Percentiles rank a stretch among this genome's conserved stretches.
Evolutionary conservation across 2,797 vertebrate genomes (phyloP).

Genomic region (Chaenodraco wilsoni): DNA sequence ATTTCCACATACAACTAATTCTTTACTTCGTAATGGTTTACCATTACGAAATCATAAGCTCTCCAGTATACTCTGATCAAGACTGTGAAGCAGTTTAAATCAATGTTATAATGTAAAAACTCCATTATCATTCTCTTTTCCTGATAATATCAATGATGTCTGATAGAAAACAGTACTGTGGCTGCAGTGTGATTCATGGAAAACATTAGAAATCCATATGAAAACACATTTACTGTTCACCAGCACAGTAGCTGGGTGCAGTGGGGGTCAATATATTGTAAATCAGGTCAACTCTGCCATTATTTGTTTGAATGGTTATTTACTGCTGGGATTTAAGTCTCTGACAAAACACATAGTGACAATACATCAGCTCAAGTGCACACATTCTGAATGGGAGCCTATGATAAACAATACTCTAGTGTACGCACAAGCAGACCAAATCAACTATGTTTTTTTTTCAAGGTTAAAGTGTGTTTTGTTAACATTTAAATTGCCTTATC

Average conservation of each 20-base stretch:
- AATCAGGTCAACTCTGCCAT: neutral
- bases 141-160: neutral
- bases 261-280: slow-evolving; percentile 8
- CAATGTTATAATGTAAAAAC: neutral
- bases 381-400: neutral
- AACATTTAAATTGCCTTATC: neutral
- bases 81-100: neutral
- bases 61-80: slow-evolving; percentile 1
- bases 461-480: neutral
- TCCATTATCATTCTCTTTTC: neutral
- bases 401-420: neutral
- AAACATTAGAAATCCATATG: slow-evolving; percentile 41
- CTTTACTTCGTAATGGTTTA: neutral
- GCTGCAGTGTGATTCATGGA: slow-evolving; percentile 8
- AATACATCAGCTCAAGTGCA: neutral
- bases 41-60: neutral
- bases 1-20: slow-evolving; percentile 22
- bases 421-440: neutral
- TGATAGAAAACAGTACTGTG: neutral
- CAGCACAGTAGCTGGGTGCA: neutral
- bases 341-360: neutral
- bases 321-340: neutral
- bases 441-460: too few species aligned
- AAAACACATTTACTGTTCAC: slow-evolving; percentile 15
- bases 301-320: neutral